Conservation (phyloP, 2,113 vertebrate species). For the Pterocles burchelli region DNA sequence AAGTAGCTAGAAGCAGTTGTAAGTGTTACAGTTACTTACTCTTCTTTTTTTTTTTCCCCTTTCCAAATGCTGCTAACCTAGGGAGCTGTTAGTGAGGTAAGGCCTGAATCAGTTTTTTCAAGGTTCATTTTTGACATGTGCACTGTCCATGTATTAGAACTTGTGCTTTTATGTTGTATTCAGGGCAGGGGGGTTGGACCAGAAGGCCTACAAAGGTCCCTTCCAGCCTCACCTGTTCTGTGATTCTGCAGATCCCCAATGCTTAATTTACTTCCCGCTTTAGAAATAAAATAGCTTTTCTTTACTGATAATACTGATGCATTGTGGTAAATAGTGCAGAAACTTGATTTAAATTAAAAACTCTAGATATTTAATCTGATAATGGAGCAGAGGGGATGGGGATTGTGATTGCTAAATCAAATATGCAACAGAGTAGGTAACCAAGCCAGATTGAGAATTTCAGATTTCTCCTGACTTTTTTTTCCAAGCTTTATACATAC, state of each 20-base stretch:
- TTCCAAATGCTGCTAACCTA: constrained; percentile 55
- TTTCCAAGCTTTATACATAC: neutral
- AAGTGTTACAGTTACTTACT: neutral
- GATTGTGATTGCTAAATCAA: neutral
- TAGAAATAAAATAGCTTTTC: neutral
- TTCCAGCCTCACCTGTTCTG: fast-evolving
- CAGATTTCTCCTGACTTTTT: neutral
- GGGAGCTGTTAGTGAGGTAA: constrained; percentile 79
- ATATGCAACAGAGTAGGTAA: neutral
- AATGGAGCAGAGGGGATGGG: neutral
- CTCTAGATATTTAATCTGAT: neutral
- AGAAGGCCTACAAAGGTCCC: neutral
- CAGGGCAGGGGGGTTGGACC: neutral
- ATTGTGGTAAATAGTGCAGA: neutral
- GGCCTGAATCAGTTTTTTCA: neutral
- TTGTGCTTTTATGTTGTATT: neutral
- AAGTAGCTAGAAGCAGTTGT: neutral
- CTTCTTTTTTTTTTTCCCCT: neutral
- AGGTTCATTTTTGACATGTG: neutral
- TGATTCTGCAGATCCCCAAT: neutral
- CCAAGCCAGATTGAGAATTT: neutral
- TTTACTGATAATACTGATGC: fast-evolving
- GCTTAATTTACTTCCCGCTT: neutral
- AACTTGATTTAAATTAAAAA: neutral
- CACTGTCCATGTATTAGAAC: neutral